Percentiles rank a stretch among this genome's conserved stretches.
phyloP scores from a whole-genome alignment of 2,797 vertebrate species.

The Falco novaeseelandiae region DNA sequence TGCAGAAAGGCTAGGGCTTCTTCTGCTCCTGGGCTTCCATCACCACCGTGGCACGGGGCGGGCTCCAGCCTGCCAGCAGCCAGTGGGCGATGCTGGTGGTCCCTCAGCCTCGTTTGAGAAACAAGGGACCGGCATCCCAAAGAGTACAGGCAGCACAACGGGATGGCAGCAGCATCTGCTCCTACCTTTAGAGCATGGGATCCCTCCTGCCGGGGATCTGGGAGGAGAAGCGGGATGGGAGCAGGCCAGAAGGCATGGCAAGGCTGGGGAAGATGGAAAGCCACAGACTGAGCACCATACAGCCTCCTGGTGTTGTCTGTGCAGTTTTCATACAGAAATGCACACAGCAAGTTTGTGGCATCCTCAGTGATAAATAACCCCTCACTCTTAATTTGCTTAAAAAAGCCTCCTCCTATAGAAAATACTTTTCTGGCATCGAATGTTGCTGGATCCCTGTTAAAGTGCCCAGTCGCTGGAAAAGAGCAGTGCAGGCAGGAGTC shows the following conservation, averaged over 20 bases:
- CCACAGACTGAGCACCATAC: rapidly evolving
- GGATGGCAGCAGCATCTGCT: background rate
- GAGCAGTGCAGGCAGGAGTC: background rate
- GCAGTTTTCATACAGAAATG: background rate
- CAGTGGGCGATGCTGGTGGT: background rate
- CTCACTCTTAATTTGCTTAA: background rate
- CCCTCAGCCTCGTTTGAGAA: background rate
- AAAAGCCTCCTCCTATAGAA: background rate
- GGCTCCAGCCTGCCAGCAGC: background rate
- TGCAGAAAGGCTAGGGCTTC: background rate
- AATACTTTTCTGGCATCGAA: background rate
- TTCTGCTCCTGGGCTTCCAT: background rate
- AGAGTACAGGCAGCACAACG: background rate
- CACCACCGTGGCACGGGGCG: rapidly evolving
- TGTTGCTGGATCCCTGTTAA: too few relatives aligned
- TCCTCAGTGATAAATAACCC: background rate
- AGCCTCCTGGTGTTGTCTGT: background rate
- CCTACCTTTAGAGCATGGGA: background rate
- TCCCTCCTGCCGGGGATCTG: background rate
- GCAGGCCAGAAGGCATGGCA: too few relatives aligned
- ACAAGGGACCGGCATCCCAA: background rate
- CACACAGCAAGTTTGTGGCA: background rate
- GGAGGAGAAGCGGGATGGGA: background rate
- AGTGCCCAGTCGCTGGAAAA: rapidly evolving
- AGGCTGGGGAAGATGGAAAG: background rate